Evolutionary conservation across 1,140 invertebrate species (phyloP), one percentile per base, ranked within the genome.

Genomic region (Drosophila murphyi): DNA sequence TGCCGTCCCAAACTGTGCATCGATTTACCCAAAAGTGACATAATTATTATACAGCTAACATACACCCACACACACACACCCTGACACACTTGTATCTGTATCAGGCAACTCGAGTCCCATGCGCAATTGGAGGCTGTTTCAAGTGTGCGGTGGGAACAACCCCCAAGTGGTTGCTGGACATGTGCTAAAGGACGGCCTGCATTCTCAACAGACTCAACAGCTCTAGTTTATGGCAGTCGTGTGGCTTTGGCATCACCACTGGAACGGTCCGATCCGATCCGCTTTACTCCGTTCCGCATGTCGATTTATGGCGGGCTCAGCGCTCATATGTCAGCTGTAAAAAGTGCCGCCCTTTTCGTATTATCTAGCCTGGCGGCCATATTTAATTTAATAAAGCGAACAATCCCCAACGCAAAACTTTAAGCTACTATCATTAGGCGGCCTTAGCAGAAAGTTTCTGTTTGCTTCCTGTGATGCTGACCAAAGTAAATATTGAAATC

Each of bases 401-500:
- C 68, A 64, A 69, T 35, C 43, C 32, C 7, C 20, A 12, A 7
- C 31, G 31, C 31, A 65, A 69, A 86, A 87, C 83, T 87, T 88
- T 88, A 87, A 87, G 82, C 76, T 70, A 78, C 64, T 70, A 76
- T 72, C 74, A 79, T 70, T 75, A 75, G 69, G 67, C 76, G 52
- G 63, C 50, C 72, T 73, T 69, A 76, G 65, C 76, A 76, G 56
- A 79, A 87, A 82, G 47, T 68, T 78, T 80, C 34, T 64, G 55
- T 32, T 62, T 63, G 59, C 41, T 51, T 62, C 29, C 37, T 48
- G 39, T 56, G 60, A 31, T 54, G 61, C 31, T 41, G 59, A 50
- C 52, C 68, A 76, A 82, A 73, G 78, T 89, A 89, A 89, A 89
- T 89, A 89, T 89, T 89, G 85, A 89, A 89, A 89, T 89, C 62